Conservation (phyloP, 2,797 vertebrate genomes). For the Myotis myotis region DNA sequence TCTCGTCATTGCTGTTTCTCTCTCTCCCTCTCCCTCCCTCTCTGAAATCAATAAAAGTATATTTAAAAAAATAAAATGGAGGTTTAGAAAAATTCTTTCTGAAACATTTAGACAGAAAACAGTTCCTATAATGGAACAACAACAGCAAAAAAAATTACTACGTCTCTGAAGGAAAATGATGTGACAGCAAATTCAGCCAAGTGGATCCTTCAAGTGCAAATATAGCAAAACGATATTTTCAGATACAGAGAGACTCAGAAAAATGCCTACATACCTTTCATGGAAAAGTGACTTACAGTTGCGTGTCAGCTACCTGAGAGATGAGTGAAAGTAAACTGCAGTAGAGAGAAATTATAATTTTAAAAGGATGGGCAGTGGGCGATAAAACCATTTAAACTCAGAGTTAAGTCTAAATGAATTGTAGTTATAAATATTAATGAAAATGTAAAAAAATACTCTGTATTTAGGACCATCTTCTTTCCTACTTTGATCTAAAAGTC, state of each 20-base stretch:
- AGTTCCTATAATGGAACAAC: background rate
- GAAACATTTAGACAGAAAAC: background rate
- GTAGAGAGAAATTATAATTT: background rate
- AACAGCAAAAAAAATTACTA: background rate
- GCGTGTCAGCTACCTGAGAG: background rate
- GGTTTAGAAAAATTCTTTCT: conserved; percentile 38
- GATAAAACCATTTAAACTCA: background rate
- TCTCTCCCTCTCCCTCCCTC: too few species aligned
- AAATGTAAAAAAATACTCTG: background rate
- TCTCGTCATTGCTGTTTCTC: background rate
- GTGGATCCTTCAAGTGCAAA: background rate
- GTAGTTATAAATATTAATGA: background rate
- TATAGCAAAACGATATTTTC: background rate
- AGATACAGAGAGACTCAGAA: background rate
- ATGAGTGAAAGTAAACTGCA: background rate
- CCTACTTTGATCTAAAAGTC: background rate
- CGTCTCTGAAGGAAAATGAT: background rate
- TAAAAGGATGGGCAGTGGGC: background rate
- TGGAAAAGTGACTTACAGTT: background rate
- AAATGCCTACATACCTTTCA: background rate
- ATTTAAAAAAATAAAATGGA: background rate
- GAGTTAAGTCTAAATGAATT: background rate
- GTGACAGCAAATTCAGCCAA: background rate
- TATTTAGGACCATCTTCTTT: background rate
- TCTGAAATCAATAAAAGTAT: too few species aligned